phyloP scores from a whole-genome alignment of 2,797 vertebrate genomes.

The Rhinichthys osculus region DNA sequence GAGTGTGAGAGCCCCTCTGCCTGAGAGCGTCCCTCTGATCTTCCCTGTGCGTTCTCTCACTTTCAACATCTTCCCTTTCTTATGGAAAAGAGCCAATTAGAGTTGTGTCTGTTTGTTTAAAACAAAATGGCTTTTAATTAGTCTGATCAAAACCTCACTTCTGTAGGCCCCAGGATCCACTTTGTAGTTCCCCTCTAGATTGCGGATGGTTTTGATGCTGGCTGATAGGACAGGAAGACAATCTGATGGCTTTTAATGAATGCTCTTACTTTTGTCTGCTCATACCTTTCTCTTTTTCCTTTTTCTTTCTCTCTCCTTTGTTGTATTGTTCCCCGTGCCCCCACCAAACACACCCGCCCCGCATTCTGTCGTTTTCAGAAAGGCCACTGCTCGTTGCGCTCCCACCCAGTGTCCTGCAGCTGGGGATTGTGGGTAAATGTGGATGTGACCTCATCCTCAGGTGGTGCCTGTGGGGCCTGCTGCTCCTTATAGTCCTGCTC shows the following conservation, averaged over 20 bases:
- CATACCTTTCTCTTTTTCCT: constrained; percentile 72
- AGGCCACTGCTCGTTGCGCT: constrained; percentile 10
- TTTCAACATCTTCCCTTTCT: constrained; percentile 99
- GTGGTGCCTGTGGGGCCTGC: constrained; percentile 37
- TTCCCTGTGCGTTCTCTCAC: constrained; percentile 87
- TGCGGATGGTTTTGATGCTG: constrained; percentile 89
- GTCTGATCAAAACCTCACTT: constrained; percentile 95
- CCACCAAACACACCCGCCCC: constrained; percentile 52
- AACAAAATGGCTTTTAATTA: constrained; percentile 99
- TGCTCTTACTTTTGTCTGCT: constrained; percentile 82
- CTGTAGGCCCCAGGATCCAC: constrained; percentile 88
- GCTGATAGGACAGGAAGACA: constrained; percentile 92
- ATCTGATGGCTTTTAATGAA: constrained; percentile 92
- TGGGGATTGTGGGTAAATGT: constrained; percentile 46
- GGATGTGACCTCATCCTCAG: constrained; percentile 54
- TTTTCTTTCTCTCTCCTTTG: constrained; percentile 65
- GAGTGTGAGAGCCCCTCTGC: constrained; percentile 74
- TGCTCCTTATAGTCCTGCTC: constrained; percentile 40
- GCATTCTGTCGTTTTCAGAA: constrained; percentile 49
- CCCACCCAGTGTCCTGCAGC: constrained; percentile 41
- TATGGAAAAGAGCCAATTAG: constrained; percentile 99
- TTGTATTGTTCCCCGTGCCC: constrained; percentile 76
- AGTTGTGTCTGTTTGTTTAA: constrained; percentile 99
- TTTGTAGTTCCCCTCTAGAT: constrained; percentile 94
- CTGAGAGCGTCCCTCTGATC: constrained; percentile 89